phyloP scores from a whole-genome alignment of 1,140 invertebrate genomes.

The Heterodera carotae region DNA sequence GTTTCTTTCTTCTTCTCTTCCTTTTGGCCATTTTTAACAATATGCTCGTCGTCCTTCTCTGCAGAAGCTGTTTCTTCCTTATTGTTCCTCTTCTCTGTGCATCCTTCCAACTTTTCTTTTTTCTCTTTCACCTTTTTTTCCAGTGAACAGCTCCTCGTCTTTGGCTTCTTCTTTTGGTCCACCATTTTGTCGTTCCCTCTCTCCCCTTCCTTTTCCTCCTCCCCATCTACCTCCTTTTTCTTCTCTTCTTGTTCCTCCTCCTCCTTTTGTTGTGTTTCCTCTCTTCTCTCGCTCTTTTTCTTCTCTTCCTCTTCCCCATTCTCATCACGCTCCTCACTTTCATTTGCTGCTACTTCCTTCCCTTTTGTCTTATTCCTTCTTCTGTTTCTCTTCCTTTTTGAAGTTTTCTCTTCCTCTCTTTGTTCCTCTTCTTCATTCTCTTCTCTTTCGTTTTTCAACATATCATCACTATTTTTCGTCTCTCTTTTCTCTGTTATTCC shows the following conservation, averaged over 20 bases:
- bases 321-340: not conserved
- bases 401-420: not conserved
- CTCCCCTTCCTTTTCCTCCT: not conserved
- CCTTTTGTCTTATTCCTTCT: not conserved
- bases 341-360: not conserved
- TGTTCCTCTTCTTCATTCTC: not conserved
- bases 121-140: slow-evolving; percentile 3
- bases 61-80: not conserved
- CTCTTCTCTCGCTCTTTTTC: slow-evolving; percentile 4
- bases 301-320: not conserved
- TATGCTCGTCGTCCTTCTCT: slow-evolving; percentile 1
- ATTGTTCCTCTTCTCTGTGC: not conserved
- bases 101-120: not conserved
- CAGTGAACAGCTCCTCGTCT: not conserved
- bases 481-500: not conserved
- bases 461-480: not conserved
- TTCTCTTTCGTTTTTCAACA: not conserved
- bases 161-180: not conserved
- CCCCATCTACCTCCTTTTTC: not conserved
- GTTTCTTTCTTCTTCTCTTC: not conserved
- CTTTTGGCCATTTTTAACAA: slow-evolving; percentile 24
- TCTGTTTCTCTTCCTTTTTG: not conserved
- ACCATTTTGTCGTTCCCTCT: not conserved
- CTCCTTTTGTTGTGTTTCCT: not conserved
- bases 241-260: not conserved